These are phyloP conservation scores for Engraulis encrasicolus DNA, from an alignment of 2,113 vertebrate genomes.

Conservation along the genomic window DNA sequence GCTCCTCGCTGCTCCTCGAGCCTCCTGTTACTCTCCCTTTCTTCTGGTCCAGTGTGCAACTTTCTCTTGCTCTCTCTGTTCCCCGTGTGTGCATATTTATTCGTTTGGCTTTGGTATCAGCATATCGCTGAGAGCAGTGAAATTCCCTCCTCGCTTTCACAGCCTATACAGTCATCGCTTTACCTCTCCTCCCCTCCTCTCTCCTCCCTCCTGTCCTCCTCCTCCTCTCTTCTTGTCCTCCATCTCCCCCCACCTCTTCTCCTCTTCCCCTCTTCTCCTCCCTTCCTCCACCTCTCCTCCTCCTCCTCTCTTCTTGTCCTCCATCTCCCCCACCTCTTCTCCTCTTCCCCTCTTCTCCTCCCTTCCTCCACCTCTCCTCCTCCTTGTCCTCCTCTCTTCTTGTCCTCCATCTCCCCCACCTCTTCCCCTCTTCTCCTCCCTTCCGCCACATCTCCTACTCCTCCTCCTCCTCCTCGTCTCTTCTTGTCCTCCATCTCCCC, in stretches of 20 bases:
- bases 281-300: neutral
- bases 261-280: neutral
- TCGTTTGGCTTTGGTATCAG: neutral
- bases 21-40: constrained; percentile 22
- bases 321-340: too few species aligned
- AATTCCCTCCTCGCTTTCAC: constrained; percentile 1
- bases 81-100: constrained; percentile 29
- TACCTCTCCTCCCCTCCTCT: neutral
- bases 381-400: constrained; percentile 32
- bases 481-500: neutral
- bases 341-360: neutral
- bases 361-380: neutral
- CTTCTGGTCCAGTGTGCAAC: constrained; percentile 4
- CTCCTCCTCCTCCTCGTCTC: neutral
- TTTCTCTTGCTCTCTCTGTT: neutral
- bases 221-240: constrained; percentile 19
- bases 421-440: neutral
- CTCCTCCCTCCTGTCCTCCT: constrained; percentile 9
- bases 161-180: constrained; percentile 20
- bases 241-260: too few species aligned
- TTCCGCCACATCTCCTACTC: too few species aligned
- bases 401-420: neutral
- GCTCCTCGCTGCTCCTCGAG: too few species aligned
- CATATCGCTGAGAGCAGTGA: neutral
- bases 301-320: neutral